These are phyloP conservation scores for Eulemur mongoz DNA, from an alignment of 2,797 vertebrate species.

Conservation along the genomic window DNA sequence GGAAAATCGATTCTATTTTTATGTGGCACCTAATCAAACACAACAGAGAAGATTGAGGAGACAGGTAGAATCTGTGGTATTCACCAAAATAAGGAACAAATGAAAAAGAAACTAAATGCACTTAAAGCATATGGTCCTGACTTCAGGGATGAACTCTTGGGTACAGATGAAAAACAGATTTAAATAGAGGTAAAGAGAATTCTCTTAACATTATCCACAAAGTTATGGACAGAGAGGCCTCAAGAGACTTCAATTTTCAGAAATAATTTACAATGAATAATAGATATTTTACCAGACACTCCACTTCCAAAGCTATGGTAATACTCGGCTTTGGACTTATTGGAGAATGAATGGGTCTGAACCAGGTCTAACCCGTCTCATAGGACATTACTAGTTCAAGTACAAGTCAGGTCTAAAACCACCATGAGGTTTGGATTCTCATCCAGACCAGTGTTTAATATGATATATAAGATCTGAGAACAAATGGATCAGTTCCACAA, in stretches of 20 bases:
- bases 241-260: neutral
- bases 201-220: neutral
- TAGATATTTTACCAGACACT: neutral
- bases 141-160: neutral
- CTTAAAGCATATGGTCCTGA: neutral
- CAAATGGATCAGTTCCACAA: neutral
- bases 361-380: neutral
- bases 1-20: slow-evolving; percentile 14
- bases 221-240: neutral
- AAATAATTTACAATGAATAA: neutral
- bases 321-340: neutral
- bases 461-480: neutral
- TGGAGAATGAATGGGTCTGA: neutral
- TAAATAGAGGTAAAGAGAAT: neutral
- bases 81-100: slow-evolving; percentile 25
- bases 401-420: neutral
- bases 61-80: neutral
- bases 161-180: neutral
- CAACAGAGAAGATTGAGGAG: neutral
- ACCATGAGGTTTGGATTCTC: neutral
- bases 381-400: neutral
- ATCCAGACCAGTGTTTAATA: neutral
- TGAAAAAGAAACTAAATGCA: neutral
- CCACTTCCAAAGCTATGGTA: neutral
- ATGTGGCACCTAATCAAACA: slow-evolving; percentile 23